Conservation (phyloP, 2,888 invertebrate species). For the Agrilus cyanescens region DNA sequence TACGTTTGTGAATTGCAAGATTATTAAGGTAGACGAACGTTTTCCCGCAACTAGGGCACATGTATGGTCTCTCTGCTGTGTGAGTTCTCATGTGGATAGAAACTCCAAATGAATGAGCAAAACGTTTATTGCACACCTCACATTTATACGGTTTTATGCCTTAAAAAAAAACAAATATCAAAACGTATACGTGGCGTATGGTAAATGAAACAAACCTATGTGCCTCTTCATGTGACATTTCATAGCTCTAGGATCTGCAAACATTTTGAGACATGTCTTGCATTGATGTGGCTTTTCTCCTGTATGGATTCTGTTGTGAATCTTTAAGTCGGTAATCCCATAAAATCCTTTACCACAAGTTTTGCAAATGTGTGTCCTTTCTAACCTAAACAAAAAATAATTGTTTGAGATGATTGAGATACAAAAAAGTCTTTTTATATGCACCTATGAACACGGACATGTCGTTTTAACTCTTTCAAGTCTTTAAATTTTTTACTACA, state of each 20-base stretch:
- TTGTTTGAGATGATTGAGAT: neutral
- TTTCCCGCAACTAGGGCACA: conserved; percentile 27
- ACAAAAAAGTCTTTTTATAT: conserved; percentile 1
- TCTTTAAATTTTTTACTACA: conserved; percentile 19
- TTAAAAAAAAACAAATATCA: too few species aligned
- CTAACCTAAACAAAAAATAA: conserved; percentile 9
- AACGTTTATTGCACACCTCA: conserved; percentile 23
- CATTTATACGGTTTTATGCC: conserved; percentile 25
- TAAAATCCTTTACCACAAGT: conserved; percentile 25
- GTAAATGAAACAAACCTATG: conserved; percentile 20
- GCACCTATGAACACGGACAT: conserved; percentile 21
- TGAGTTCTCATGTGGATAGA: conserved; percentile 26
- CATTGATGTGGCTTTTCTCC: conserved; percentile 25
- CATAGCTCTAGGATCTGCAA: conserved; percentile 25
- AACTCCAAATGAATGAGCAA: conserved; percentile 24
- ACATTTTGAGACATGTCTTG: conserved; percentile 21
- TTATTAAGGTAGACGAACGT: conserved; percentile 26
- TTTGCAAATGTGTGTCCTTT: conserved; percentile 20
- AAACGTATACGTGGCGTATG: too few species aligned
- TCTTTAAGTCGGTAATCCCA: conserved; percentile 20
- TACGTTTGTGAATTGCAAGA: conserved; percentile 24
- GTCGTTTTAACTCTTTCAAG: conserved; percentile 18
- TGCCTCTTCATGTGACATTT: conserved; percentile 25
- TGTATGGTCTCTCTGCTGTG: conserved; percentile 24
- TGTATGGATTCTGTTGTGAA: conserved; percentile 25